These are phyloP conservation scores for Caenorhabditis remanei DNA, from an alignment of 1,140 invertebrate species.

Conservation along the genomic window DNA sequence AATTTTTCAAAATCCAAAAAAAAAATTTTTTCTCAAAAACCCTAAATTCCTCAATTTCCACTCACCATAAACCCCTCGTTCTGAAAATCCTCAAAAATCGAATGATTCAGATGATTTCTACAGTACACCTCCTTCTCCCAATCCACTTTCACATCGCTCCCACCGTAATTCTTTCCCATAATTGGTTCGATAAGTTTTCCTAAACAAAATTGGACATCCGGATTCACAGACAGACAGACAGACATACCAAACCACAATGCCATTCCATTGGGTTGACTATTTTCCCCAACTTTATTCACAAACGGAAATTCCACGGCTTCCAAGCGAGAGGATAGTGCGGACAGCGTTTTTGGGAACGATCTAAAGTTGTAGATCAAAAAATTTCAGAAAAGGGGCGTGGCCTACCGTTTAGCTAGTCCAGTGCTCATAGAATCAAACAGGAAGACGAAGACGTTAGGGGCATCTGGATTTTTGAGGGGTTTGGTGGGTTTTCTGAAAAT, in stretches of 20 bases:
- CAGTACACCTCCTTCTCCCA: background rate
- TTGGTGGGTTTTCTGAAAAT: background rate
- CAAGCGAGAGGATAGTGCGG: constrained; percentile 34
- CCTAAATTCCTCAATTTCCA: too few species aligned
- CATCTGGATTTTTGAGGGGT: too few species aligned
- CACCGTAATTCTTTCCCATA: constrained; percentile 16
- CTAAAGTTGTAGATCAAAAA: constrained; percentile 4
- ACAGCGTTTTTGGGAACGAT: constrained; percentile 57
- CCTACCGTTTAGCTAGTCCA: too few species aligned
- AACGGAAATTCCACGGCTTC: constrained; percentile 57
- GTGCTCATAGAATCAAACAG: too few species aligned
- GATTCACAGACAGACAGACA: background rate
- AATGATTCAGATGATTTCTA: background rate
- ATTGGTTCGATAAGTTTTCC: constrained; percentile 55
- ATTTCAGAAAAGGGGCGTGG: too few species aligned
- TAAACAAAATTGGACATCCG: background rate
- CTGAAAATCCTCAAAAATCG: background rate
- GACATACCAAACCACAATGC: constrained; percentile 62
- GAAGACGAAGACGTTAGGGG: too few species aligned
- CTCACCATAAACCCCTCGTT: constrained; percentile 4
- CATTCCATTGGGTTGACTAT: constrained; percentile 63
- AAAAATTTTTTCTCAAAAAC: too few species aligned
- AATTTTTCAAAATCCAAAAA: too few species aligned
- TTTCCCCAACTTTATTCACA: constrained; percentile 64
- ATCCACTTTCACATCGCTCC: background rate